Evolutionary conservation across 92 coral and sea anemone species (phyloP).

Genomic region (Palythoa grandis): DNA sequence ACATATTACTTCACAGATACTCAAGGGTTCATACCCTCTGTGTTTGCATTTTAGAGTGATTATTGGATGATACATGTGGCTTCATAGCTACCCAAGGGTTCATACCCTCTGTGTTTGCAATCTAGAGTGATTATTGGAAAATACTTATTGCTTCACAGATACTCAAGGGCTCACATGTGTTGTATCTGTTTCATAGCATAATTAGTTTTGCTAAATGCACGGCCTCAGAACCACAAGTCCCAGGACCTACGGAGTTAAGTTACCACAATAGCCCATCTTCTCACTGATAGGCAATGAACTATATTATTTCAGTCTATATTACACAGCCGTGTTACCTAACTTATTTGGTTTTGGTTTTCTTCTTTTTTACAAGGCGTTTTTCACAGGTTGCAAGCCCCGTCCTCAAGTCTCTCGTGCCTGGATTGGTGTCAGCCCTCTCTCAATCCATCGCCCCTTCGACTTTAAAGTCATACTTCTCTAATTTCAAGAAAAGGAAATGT

Average conservation of each 20-base stretch:
- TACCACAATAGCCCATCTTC: neutral
- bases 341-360: neutral
- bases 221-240: constrained; percentile 9
- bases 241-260: constrained; percentile 3
- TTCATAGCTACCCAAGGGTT: too few relatives aligned
- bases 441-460: constrained; percentile 14
- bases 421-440: constrained; percentile 21
- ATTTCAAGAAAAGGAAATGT: constrained; percentile 10
- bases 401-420: constrained; percentile 15
- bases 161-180: neutral
- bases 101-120: too few relatives aligned
- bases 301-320: neutral
- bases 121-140: too few relatives aligned
- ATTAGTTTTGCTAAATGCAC: neutral
- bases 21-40: too few relatives aligned
- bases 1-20: too few relatives aligned
- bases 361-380: constrained; percentile 14
- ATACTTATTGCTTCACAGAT: neutral
- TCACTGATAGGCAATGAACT: neutral
- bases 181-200: neutral
- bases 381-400: constrained; percentile 11
- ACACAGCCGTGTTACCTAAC: neutral
- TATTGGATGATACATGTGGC: too few relatives aligned
- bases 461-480: constrained; percentile 3
- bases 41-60: too few relatives aligned